Percentiles rank a stretch among this genome's conserved stretches.
phyloP scores from a whole-genome alignment of 2,113 vertebrate genomes.

The Emydocephalus ijimae region DNA sequence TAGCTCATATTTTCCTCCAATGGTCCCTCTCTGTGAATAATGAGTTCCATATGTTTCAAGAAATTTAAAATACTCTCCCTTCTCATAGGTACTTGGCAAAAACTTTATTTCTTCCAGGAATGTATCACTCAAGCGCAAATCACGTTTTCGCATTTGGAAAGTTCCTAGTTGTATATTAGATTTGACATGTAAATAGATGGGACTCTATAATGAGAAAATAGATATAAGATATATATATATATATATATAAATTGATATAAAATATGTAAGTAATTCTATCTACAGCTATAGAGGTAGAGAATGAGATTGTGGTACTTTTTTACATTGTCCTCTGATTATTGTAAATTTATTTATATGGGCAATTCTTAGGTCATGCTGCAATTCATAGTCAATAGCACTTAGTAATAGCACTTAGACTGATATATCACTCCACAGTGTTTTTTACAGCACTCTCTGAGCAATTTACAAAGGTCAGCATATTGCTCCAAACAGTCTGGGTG shows the following conservation, averaged over 20 bases:
- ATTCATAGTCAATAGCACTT: not conserved
- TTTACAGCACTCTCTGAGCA: not conserved
- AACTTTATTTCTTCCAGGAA: slow-evolving; percentile 77
- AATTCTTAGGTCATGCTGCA: not conserved
- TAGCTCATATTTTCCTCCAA: slow-evolving; percentile 86
- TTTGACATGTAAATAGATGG: slow-evolving; percentile 74
- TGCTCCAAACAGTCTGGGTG: not conserved
- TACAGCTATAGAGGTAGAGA: not conserved
- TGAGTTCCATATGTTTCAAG: slow-evolving; percentile 91
- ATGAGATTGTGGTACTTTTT: not conserved
- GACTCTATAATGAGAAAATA: slow-evolving; percentile 53
- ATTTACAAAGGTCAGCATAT: not conserved
- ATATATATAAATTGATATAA: too few relatives aligned
- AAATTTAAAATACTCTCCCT: slow-evolving; percentile 86
- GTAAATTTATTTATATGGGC: not conserved
- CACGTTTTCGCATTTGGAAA: slow-evolving; percentile 77
- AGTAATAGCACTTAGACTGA: too few relatives aligned
- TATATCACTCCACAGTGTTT: too few relatives aligned
- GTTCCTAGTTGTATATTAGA: slow-evolving; percentile 79
- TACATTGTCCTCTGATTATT: not conserved
- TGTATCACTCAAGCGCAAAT: slow-evolving; percentile 62
- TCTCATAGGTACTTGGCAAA: slow-evolving; percentile 81
- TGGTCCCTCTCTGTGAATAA: slow-evolving; percentile 77
- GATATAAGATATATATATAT: too few relatives aligned
- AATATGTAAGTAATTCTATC: slow-evolving; percentile 40